phyloP scores from a whole-genome alignment of 23 tunicate species.

The Trididemnum nubilum region DNA sequence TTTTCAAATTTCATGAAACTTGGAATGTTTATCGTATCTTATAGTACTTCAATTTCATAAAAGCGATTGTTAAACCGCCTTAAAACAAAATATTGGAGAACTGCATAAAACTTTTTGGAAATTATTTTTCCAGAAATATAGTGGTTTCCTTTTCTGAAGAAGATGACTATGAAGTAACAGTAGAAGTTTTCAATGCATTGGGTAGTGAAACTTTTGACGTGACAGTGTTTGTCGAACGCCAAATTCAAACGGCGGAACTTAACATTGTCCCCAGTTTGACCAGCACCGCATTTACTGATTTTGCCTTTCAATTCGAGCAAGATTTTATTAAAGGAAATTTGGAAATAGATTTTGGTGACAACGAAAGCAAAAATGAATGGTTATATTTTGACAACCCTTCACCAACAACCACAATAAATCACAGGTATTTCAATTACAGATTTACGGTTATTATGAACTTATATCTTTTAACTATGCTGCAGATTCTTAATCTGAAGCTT shows the following conservation, averaged over 20 bases:
- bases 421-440: too few species aligned
- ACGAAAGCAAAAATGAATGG: not conserved
- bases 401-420: not conserved
- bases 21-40: too few species aligned
- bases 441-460: too few species aligned
- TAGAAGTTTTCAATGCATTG: conserved; percentile 33
- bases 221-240: conserved; percentile 7
- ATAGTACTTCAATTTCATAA: too few species aligned
- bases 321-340: not conserved
- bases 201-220: conserved; percentile 1
- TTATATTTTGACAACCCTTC: not conserved
- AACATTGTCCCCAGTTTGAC: not conserved
- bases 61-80: too few species aligned
- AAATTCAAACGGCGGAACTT: conserved; percentile 2
- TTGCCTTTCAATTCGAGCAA: not conserved
- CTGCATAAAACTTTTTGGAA: too few species aligned
- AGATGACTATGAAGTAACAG: not conserved
- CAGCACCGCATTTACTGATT: not conserved
- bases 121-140: conserved; percentile 8
- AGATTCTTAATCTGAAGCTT: too few species aligned
- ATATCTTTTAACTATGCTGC: too few species aligned
- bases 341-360: conserved; percentile 23
- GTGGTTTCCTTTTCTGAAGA: conserved; percentile 29
- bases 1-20: too few species aligned
- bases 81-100: too few species aligned